These are phyloP conservation scores for Styela clava DNA, from an alignment of 23 tunicate species.

Conservation along the genomic window DNA sequence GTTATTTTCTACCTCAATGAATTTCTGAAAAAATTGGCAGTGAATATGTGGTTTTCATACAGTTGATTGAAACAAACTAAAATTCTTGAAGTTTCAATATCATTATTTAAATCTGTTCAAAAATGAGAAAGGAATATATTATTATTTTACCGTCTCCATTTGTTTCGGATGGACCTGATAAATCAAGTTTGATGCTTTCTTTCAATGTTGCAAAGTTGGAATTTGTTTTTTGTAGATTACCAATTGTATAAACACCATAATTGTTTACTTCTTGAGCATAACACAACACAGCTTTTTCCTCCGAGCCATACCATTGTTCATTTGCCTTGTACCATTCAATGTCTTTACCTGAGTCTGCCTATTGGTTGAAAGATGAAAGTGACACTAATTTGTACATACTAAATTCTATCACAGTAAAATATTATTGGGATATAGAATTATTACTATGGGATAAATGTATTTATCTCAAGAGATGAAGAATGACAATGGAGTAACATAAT, in stretches of 20 bases:
- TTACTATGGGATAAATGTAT: too few species aligned
- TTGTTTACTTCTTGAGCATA: conserved; percentile 44
- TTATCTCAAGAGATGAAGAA: too few species aligned
- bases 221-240: neutral
- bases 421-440: too few species aligned
- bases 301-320: conserved; percentile 62
- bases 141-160: neutral
- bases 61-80: too few species aligned
- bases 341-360: conserved; percentile 39
- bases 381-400: neutral
- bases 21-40: too few species aligned
- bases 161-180: neutral
- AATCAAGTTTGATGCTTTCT: neutral
- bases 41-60: too few species aligned
- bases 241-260: conserved; percentile 35
- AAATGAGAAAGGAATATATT: too few species aligned
- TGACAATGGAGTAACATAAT: too few species aligned
- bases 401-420: too few species aligned
- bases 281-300: conserved; percentile 46
- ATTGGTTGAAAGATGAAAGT: neutral
- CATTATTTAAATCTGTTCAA: too few species aligned
- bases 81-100: too few species aligned
- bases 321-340: conserved; percentile 56
- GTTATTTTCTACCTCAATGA: too few species aligned
- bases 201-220: neutral